Base-by-base conservation (phyloP, 2,888 invertebrate genomes). In the Drosophila lacicola region DNA sequence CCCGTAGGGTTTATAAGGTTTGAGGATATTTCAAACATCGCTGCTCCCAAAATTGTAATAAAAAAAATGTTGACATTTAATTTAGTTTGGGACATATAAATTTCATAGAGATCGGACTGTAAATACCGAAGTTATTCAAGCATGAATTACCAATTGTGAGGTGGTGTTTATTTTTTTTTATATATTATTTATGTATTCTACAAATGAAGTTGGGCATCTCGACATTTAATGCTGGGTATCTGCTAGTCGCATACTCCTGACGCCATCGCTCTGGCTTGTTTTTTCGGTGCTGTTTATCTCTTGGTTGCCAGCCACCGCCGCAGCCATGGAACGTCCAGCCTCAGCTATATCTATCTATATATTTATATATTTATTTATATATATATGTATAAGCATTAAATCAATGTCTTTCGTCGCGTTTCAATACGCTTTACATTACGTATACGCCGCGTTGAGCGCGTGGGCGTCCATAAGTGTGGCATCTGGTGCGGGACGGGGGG, bases 381-480 rank as follows among this genome's bases (percentile, higher is more conserved):
- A 39, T 49, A 19, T 47, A 44, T 63, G 41, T 49, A 60, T 21
- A 68, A 78, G 64, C 79, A 89, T 89, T 85, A 85, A 89, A 89
- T 83, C 82, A 89, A 89, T 89, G 82, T 89, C 86, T 64, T 21
- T 85, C 57, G 70, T 63, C 74, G 82, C 82, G 74, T 84, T 78
- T 78, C 88, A 83, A 73, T 87, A 68, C 61, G 55, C 39, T 77
- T 76, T 83, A 58, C 66, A 83, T 89, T 82, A 69, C 82, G 74
- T 79, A 85, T 83, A 85, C 85, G 89, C 69, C 60, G 75, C 79
- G 85, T 85, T 49, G 50, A 67, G 56, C 80, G 58, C 67, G 56
- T 53, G 39, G 74, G 61, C 54, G 49, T 45, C 13, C 14, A 64
- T 54, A 64, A 47, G 51, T 47, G 51, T 42, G 67, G 50, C 25